phyloP scores from a whole-genome alignment of 2,113 vertebrate genomes.

The Peromyscus maniculatus region DNA sequence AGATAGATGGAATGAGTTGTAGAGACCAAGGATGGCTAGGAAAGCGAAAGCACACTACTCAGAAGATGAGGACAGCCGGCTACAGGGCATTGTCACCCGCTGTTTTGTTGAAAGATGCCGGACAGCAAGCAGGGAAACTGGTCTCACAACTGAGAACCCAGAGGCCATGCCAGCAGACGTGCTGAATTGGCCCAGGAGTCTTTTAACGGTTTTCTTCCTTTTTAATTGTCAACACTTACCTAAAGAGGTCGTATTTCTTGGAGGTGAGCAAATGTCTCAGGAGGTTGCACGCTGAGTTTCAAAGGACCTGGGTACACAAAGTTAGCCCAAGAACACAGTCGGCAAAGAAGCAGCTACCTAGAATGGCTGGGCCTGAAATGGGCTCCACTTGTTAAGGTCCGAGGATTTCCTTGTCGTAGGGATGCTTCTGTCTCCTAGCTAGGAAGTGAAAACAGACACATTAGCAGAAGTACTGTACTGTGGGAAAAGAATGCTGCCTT shows the following conservation, averaged over 20 bases:
- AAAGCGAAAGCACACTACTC: neutral
- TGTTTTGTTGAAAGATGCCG: neutral
- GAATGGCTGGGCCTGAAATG: neutral
- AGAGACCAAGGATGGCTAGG: neutral
- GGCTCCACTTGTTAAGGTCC: neutral
- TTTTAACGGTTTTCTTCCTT: neutral
- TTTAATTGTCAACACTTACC: neutral
- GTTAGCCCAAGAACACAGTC: neutral
- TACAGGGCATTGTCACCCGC: neutral
- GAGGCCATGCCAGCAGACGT: neutral
- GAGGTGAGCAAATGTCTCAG: conserved; percentile 1
- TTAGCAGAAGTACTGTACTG: too few relatives aligned
- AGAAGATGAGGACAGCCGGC: neutral
- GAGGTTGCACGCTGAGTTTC: neutral
- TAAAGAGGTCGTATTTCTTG: neutral
- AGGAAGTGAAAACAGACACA: neutral
- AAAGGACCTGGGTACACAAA: neutral
- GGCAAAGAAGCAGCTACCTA: neutral
- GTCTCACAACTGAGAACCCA: neutral
- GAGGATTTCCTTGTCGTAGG: neutral
- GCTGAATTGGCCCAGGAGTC: neutral
- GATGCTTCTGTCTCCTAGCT: neutral
- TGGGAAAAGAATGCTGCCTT: neutral
- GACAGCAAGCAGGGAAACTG: neutral
- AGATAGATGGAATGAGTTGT: neutral